phyloP scores from a whole-genome alignment of 2,113 vertebrate species.

The Ahaetulla prasina region DNA sequence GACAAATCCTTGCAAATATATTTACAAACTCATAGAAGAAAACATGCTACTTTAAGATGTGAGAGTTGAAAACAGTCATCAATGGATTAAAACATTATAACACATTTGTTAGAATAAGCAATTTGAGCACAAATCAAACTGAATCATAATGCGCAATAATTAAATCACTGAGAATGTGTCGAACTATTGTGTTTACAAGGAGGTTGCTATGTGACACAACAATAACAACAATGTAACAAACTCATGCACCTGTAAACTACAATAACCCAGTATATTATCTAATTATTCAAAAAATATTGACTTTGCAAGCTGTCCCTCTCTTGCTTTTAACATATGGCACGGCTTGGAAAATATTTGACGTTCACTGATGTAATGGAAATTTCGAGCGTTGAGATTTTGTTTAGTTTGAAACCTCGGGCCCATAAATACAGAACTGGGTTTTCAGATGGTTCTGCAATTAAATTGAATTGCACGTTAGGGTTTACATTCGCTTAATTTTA shows the following conservation, averaged over 20 bases:
- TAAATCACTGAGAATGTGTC: neutral
- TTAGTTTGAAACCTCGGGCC: neutral
- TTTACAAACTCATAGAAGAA: neutral
- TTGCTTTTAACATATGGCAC: neutral
- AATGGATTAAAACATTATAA: neutral
- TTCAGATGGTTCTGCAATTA: neutral
- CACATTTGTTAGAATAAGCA: neutral
- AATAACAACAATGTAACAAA: neutral
- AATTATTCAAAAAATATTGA: neutral
- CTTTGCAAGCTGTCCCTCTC: neutral
- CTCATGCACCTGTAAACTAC: neutral
- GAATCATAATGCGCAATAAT: neutral
- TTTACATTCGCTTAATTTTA: constrained; percentile 64
- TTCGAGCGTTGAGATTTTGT: neutral
- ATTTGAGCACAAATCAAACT: neutral
- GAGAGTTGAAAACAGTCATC: neutral
- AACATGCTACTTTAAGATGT: neutral
- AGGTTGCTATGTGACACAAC: neutral
- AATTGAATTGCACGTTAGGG: neutral
- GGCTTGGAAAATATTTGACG: neutral
- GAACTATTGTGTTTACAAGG: neutral
- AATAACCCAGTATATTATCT: neutral
- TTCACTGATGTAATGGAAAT: neutral
- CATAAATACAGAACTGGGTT: neutral
- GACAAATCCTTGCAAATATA: neutral